Conservation (phyloP, 2,797 vertebrate genomes). For the Remorina albescens region DNA sequence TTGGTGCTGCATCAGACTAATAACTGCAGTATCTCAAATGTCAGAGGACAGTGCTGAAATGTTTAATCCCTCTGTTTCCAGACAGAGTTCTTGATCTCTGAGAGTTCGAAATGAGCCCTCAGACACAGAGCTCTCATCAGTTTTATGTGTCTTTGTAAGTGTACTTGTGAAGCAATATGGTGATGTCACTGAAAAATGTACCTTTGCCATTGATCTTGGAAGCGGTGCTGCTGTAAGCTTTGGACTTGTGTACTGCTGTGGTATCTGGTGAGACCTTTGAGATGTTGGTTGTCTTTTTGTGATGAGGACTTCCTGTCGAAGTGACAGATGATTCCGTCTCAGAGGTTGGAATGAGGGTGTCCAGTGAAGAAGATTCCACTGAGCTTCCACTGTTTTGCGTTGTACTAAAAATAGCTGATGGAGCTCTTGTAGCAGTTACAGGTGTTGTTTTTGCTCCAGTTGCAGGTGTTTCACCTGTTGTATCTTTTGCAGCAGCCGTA, state of each 20-base stretch:
- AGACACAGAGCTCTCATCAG: not conserved
- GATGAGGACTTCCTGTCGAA: rapidly evolving
- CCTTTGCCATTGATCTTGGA: not conserved
- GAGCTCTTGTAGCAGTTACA: too few relatives aligned
- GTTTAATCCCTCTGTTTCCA: too few relatives aligned
- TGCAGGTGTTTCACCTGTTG: not conserved
- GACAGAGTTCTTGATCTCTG: too few relatives aligned
- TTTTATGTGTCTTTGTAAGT: too few relatives aligned
- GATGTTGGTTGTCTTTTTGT: rapidly evolving
- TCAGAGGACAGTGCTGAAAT: too few relatives aligned
- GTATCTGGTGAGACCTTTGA: rapidly evolving
- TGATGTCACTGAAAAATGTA: not conserved
- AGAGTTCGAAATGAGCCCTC: not conserved
- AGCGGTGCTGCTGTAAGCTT: rapidly evolving
- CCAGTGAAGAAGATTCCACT: rapidly evolving
- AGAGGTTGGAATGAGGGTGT: rapidly evolving
- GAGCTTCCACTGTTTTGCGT: too few relatives aligned
- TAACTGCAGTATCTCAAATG: too few relatives aligned
- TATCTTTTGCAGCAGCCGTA: not conserved
- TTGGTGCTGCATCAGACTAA: too few relatives aligned
- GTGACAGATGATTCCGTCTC: rapidly evolving
- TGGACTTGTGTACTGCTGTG: rapidly evolving
- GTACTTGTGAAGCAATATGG: not conserved
- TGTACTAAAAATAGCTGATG: too few relatives aligned
- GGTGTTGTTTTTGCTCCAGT: too few relatives aligned